Evolutionary conservation across 1,140 invertebrate genomes (phyloP).

Genomic region (Apocrypta bakeri): DNA sequence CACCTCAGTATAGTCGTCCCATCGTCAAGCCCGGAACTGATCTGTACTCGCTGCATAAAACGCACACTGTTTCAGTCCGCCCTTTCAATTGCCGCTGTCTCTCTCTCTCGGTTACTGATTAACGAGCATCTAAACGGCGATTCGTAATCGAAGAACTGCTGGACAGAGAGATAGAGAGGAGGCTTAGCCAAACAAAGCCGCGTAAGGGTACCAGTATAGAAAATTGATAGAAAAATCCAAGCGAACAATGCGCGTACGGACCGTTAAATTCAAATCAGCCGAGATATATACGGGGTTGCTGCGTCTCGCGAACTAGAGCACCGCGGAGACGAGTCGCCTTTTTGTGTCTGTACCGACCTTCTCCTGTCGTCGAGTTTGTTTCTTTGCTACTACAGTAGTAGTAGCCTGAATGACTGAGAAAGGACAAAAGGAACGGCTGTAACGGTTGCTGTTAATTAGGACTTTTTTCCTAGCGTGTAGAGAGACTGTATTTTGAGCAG

Average conservation of each 20-base stretch:
- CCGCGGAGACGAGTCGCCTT: background rate
- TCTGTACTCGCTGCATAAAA: background rate
- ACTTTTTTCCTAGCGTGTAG: background rate
- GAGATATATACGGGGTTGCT: background rate
- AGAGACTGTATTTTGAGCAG: background rate
- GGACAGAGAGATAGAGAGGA: constrained; percentile 45
- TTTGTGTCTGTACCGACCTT: background rate
- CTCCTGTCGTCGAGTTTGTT: background rate
- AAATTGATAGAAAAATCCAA: background rate
- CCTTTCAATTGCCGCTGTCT: constrained; percentile 16
- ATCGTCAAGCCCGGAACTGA: background rate
- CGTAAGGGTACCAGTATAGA: background rate
- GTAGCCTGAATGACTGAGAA: background rate
- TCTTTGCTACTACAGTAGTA: background rate
- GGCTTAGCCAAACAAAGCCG: constrained; percentile 33
- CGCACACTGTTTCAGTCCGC: background rate
- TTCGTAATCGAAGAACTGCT: background rate
- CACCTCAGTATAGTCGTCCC: background rate
- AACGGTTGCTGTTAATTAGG: constrained; percentile 25
- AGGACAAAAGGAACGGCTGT: constrained; percentile 1
- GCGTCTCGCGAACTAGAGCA: constrained; percentile 19
- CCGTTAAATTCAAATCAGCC: constrained; percentile 31
- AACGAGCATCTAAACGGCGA: constrained; percentile 52
- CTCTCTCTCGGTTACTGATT: constrained; percentile 30
- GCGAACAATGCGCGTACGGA: background rate